Percentiles rank a stretch among this genome's conserved stretches.
These are phyloP conservation scores for Thripadectes ignobilis DNA, from an alignment of 2,797 vertebrate species.

Conservation along the genomic window DNA sequence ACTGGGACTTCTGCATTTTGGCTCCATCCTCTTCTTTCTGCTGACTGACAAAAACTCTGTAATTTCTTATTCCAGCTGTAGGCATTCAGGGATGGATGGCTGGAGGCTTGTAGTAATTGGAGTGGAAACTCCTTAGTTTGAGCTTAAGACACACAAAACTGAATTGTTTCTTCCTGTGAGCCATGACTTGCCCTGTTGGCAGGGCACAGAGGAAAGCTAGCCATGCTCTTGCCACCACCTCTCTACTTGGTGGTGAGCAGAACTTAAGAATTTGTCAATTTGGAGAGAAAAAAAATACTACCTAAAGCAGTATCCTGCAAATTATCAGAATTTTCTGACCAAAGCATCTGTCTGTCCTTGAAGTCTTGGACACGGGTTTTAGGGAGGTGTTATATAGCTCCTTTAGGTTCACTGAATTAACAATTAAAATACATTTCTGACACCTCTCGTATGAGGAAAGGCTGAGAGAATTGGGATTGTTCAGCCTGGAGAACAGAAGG, in stretches of 20 bases:
- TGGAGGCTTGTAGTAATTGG: not conserved
- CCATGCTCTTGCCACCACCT: not conserved
- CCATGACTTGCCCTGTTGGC: not conserved
- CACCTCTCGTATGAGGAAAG: not conserved
- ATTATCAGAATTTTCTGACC: not conserved
- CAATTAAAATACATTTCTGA: not conserved
- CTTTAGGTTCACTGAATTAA: not conserved
- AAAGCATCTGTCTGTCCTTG: not conserved
- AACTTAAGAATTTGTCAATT: not conserved
- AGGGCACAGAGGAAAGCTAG: not conserved
- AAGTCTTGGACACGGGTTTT: not conserved
- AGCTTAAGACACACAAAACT: not conserved
- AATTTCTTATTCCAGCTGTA: not conserved
- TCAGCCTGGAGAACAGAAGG: not conserved
- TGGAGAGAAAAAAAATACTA: not conserved
- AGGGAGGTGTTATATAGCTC: not conserved
- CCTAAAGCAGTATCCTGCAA: not conserved
- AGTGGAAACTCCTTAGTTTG: not conserved
- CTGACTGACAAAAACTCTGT: not conserved
- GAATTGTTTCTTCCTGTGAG: not conserved
- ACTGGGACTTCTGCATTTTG: not conserved
- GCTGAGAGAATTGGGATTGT: not conserved
- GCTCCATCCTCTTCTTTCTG: not conserved
- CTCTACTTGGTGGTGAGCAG: not conserved
- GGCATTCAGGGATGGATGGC: not conserved